Conservation (phyloP, 2,888 invertebrate genomes). For the Stictocephala bisonia region DNA sequence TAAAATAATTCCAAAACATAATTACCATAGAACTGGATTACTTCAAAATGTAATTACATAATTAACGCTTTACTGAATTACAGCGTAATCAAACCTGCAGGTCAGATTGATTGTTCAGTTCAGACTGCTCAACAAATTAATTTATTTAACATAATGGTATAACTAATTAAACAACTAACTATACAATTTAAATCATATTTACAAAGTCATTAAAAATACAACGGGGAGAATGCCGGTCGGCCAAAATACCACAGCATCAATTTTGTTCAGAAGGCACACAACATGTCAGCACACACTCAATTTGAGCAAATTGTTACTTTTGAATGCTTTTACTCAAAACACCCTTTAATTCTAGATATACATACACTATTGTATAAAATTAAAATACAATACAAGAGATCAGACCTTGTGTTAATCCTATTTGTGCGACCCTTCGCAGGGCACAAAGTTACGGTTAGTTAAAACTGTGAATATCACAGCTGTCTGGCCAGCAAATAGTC, state of each 20-base stretch:
- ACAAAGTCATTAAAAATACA: too few relatives aligned
- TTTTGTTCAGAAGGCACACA: constrained; percentile 22
- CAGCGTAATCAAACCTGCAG: too few relatives aligned
- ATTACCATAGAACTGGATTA: too few relatives aligned
- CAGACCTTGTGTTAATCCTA: constrained; percentile 23
- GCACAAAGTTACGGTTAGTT: background rate
- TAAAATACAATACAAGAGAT: constrained; percentile 36
- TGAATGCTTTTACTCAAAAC: background rate
- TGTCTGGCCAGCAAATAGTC: constrained; percentile 38
- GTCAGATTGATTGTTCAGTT: constrained; percentile 14
- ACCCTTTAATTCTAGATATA: constrained; percentile 6
- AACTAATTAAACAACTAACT: constrained; percentile 15
- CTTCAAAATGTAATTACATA: too few relatives aligned
- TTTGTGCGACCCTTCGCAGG: background rate
- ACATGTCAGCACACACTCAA: constrained; percentile 27
- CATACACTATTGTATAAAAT: too few relatives aligned
- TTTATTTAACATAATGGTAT: constrained; percentile 9
- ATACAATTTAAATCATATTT: constrained; percentile 11
- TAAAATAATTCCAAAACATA: too few relatives aligned
- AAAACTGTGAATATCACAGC: constrained; percentile 41
- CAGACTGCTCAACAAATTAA: constrained; percentile 3
- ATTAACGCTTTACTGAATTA: too few relatives aligned
- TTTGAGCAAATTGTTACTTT: constrained; percentile 19
- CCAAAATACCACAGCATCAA: constrained; percentile 26
- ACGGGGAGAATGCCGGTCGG: constrained; percentile 1